phyloP scores from a whole-genome alignment of 2,888 invertebrate genomes.

The Sylvicola cinctus region DNA sequence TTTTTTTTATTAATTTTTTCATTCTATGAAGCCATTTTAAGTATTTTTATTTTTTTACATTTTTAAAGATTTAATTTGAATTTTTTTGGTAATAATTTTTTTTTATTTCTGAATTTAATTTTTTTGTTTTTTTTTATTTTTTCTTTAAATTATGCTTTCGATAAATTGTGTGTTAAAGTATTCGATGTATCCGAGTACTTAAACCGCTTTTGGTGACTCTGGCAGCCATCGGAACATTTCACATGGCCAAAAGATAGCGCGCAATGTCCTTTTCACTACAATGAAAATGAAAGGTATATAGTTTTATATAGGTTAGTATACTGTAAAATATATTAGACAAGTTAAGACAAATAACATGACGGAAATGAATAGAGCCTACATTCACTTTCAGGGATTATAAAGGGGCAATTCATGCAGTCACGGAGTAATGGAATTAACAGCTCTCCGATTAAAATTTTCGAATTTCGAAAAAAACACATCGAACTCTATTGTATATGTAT shows the following conservation, averaged over 20 bases:
- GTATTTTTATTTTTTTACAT: constrained; percentile 1
- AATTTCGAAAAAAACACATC: too few species aligned
- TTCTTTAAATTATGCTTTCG: constrained; percentile 3
- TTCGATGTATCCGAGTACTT: constrained; percentile 7
- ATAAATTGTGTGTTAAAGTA: constrained; percentile 4
- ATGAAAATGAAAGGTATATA: background rate
- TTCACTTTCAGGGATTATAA: too few species aligned
- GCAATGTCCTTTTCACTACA: constrained; percentile 24
- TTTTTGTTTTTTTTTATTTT: constrained; percentile 6
- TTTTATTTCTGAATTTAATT: constrained; percentile 6
- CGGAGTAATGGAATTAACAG: too few species aligned
- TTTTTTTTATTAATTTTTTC: background rate
- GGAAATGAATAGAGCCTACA: too few species aligned
- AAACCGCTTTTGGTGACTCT: constrained; percentile 25
- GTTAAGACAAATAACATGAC: too few species aligned
- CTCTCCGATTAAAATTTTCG: too few species aligned
- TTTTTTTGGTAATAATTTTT: constrained; percentile 5
- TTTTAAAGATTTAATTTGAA: constrained; percentile 1
- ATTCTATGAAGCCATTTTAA: constrained; percentile 1
- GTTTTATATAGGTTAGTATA: background rate
- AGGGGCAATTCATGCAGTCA: too few species aligned
- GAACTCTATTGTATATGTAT: too few species aligned
- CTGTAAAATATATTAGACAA: background rate
- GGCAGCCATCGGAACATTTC: constrained; percentile 24
- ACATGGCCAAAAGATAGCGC: constrained; percentile 26